Base-by-base conservation (phyloP, 1,140 invertebrate genomes). In the Drosophila lowei region DNA sequence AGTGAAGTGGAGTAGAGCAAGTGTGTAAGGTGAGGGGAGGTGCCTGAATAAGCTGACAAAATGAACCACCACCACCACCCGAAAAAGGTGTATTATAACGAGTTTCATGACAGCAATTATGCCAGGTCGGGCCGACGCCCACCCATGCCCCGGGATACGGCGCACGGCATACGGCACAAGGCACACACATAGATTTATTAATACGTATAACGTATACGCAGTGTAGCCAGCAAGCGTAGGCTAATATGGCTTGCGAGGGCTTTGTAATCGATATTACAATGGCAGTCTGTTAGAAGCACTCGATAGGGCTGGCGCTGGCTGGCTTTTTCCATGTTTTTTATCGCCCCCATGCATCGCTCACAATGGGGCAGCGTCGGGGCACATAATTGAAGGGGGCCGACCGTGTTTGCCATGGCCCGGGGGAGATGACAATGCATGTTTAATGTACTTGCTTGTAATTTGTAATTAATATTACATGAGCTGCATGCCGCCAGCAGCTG, bases 191-290 rank as follows among this genome's bases (percentile, higher is more conserved):
- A 16, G 1, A 16, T 48, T 56, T 73, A 74, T 71, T 75, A 83
- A 83, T 76, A 84, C 53, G 63, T 72, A 62, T 62, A 57, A 5
- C 34, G 11, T 38, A 68, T 68, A 68, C 66, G 66, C 52, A 68
- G 66, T 7, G 63, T 56, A 41, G 66, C 50, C 79, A 47, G 59
- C 47, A 68, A 49, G 56, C 47, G 63, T 62, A 43, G 49, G 43
- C 56, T 64, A 78, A 66, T 63, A 42, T 55, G 62, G 43, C 59
- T 61, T 84, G 79, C 77, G 68, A 85, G 80, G 72, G 81, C 73
- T 62, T 75, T 65, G 81, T 88, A 85, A 85, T 85, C 81, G 81
- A 85, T 85, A 85, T 88, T 88, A 85, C 83, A 85, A 88, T 86
- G 73, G 48, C 68, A 86, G 81, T 88, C 81, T 88, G 65, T 72